Percentiles rank a stretch among this genome's conserved stretches.
Evolutionary conservation across 2,113 vertebrate genomes (phyloP).

Genomic region (Channa argus): DNA sequence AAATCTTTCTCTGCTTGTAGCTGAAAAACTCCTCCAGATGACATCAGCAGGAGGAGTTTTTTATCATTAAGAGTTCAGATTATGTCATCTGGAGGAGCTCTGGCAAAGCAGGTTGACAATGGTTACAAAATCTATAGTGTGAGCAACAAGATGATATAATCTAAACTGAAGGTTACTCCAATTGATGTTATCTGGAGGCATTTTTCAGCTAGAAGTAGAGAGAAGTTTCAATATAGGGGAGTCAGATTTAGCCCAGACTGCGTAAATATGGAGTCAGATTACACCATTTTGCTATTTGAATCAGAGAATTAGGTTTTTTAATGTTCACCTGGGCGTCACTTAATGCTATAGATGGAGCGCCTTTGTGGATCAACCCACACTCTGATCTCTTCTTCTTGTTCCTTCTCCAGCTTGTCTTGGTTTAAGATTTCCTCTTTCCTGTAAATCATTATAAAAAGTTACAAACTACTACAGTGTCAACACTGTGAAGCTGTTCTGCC

Average conservation of each 20-base stretch:
- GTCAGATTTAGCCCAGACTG: neutral
- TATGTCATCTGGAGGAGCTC: no score
- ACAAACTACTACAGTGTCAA: neutral
- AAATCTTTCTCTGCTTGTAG: no score
- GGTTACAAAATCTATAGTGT: no score
- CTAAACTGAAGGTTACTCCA: no score
- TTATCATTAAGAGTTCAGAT: no score
- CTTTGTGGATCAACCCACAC: constrained; percentile 84
- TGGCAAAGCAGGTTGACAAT: no score
- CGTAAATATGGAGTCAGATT: neutral
- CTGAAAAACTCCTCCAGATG: no score
- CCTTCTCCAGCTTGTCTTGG: constrained; percentile 6
- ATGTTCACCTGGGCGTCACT: constrained; percentile 82
- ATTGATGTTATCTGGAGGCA: no score
- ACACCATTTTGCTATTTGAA: neutral
- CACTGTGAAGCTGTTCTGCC: neutral
- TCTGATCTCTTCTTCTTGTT: constrained; percentile 48
- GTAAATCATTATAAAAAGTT: neutral
- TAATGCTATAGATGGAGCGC: constrained; percentile 83
- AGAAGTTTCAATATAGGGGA: neutral
- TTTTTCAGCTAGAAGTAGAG: no score
- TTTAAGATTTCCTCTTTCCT: constrained; percentile 33
- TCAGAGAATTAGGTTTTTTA: neutral
- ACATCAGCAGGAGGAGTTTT: no score
- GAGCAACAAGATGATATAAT: no score